phyloP scores from a whole-genome alignment of 2,888 invertebrate genomes.

The Andrena praecox region DNA sequence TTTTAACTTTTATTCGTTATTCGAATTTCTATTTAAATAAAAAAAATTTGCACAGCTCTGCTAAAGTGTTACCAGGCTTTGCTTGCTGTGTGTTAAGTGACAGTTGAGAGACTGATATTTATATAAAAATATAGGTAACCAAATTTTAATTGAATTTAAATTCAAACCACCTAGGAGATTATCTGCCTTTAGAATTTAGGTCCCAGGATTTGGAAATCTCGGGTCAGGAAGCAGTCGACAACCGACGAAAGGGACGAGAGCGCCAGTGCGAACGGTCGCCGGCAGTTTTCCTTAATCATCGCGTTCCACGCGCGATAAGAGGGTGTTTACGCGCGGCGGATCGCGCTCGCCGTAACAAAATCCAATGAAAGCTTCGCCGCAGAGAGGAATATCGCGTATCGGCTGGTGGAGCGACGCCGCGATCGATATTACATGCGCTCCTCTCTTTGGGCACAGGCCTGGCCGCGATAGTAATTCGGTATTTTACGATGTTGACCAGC shows the following conservation, averaged over 20 bases:
- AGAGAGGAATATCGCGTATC: conserved; percentile 25
- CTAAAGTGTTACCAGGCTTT: too few species aligned
- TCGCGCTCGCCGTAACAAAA: conserved; percentile 32
- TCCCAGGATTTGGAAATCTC: too few species aligned
- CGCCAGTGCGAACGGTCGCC: background rate
- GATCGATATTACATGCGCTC: conserved; percentile 50
- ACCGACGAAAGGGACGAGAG: background rate
- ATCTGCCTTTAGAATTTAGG: too few species aligned
- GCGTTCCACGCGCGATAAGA: conserved; percentile 22
- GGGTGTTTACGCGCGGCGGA: conserved; percentile 29
- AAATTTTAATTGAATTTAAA: too few species aligned
- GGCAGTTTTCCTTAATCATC: background rate
- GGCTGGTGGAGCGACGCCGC: conserved; percentile 15
- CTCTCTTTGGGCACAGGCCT: conserved; percentile 29
- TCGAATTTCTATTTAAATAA: too few species aligned
- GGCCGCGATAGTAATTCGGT: conserved; percentile 46
- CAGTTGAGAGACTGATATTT: too few species aligned
- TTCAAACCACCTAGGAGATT: too few species aligned
- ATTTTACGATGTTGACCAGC: conserved; percentile 51
- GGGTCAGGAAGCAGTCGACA: background rate
- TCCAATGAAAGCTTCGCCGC: conserved; percentile 49
- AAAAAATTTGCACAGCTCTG: too few species aligned
- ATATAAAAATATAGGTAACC: too few species aligned
- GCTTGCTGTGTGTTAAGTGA: too few species aligned
- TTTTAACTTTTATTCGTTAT: too few species aligned